These are phyloP conservation scores for Orcinus orca DNA, from an alignment of 2,113 vertebrate species.

Conservation along the genomic window DNA sequence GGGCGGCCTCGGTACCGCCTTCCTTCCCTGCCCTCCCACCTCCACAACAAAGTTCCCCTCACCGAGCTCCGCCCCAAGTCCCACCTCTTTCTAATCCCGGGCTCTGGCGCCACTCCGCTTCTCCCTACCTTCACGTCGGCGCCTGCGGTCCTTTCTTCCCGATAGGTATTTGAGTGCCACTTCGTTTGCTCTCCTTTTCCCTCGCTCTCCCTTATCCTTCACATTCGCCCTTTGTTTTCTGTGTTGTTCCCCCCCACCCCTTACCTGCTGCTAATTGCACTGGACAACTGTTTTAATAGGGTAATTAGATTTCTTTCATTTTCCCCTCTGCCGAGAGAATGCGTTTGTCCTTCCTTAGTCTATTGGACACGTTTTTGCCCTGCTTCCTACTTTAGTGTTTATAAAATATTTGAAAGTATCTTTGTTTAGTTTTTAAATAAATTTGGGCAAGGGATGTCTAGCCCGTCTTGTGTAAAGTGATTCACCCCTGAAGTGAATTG, in stretches of 20 bases:
- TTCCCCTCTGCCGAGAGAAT: neutral
- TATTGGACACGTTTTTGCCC: neutral
- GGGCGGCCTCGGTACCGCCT: neutral
- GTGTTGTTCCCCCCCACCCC: neutral
- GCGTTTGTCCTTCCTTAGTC: neutral
- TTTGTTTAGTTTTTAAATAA: conserved; percentile 24
- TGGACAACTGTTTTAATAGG: neutral
- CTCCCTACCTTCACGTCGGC: rapidly evolving
- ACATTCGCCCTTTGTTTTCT: neutral
- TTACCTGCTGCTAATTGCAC: neutral
- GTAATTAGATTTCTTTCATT: neutral
- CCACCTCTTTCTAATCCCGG: too few species aligned
- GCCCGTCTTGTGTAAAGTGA: neutral
- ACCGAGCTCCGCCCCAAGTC: rapidly evolving
- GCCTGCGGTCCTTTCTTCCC: neutral
- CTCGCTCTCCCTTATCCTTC: neutral
- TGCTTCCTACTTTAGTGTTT: neutral
- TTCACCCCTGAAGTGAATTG: neutral
- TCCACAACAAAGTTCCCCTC: too few species aligned
- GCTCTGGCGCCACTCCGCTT: neutral
- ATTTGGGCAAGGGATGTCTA: neutral
- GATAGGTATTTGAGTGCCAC: neutral
- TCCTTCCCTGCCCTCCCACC: neutral
- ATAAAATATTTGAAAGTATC: conserved; percentile 6
- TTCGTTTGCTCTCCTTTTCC: neutral